A percentile compares a stretch with the other conserved stretches of the same genome.
These are phyloP conservation scores for Peromyscus maniculatus DNA, from an alignment of 2,113 vertebrate genomes.

Conservation along the genomic window DNA sequence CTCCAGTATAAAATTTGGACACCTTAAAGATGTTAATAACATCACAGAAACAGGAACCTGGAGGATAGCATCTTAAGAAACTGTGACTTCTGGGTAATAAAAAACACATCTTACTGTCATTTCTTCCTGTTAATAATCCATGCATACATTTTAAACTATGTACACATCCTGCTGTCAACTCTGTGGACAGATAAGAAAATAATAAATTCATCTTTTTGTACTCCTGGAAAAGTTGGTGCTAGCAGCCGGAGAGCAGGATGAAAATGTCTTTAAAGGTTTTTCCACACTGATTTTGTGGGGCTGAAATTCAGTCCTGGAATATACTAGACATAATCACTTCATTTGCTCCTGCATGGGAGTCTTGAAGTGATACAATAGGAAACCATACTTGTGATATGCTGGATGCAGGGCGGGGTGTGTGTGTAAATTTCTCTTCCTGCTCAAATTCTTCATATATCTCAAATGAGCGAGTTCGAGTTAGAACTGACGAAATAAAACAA, in stretches of 20 bases:
- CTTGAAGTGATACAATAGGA: neutral
- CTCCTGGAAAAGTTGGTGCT: neutral
- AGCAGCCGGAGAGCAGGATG: neutral
- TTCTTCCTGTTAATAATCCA: neutral
- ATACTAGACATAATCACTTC: neutral
- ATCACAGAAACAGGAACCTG: neutral
- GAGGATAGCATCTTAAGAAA: neutral
- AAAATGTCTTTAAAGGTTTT: neutral
- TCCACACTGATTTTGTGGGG: neutral
- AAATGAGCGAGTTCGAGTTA: neutral
- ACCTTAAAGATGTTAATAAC: neutral
- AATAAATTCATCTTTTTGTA: neutral
- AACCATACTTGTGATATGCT: neutral
- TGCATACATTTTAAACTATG: neutral
- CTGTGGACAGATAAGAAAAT: neutral
- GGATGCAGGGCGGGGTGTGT: neutral
- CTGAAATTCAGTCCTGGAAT: neutral
- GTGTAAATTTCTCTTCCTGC: neutral
- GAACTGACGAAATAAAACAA: constrained; percentile 1
- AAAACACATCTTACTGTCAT: neutral
- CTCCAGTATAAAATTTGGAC: neutral
- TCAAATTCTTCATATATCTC: neutral
- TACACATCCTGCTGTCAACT: neutral
- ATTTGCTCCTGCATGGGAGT: neutral
- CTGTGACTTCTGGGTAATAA: neutral